Percentiles rank a stretch among this genome's conserved stretches.
Evolutionary conservation across 1,140 invertebrate genomes (phyloP).

Genomic region (Drosophila nikananu): DNA sequence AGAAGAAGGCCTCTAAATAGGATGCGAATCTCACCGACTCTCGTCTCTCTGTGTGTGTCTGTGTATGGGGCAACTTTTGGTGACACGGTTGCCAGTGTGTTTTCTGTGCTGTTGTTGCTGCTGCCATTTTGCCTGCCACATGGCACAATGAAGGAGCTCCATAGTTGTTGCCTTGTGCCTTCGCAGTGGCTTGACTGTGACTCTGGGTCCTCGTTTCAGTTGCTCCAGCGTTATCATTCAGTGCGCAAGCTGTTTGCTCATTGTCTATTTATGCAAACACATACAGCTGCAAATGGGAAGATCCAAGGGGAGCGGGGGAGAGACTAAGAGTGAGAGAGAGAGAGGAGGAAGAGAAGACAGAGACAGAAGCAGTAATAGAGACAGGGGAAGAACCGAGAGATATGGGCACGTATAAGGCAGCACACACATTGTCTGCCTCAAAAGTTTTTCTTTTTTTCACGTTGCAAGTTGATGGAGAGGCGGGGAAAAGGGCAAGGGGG

Average conservation of each 20-base stretch:
- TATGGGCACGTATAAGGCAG: slow-evolving; percentile 50
- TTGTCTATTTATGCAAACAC: slow-evolving; percentile 82
- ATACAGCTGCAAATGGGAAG: slow-evolving; percentile 46
- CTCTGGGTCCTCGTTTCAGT: slow-evolving; percentile 59
- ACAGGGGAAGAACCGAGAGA: slow-evolving; percentile 18
- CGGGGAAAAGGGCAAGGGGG: background rate
- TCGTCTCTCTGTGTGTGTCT: slow-evolving; percentile 4
- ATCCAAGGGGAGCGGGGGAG: background rate
- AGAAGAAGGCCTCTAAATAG: slow-evolving; percentile 29
- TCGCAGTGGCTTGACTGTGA: slow-evolving; percentile 34
- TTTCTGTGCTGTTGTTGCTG: slow-evolving; percentile 33
- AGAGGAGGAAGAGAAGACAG: background rate
- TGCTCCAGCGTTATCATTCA: slow-evolving; percentile 79
- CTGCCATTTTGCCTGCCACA: slow-evolving; percentile 57
- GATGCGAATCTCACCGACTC: slow-evolving; percentile 30
- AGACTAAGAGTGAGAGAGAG: background rate
- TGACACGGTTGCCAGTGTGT: slow-evolving; percentile 58
- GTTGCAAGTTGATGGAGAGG: slow-evolving; percentile 31
- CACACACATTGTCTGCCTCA: slow-evolving; percentile 51
- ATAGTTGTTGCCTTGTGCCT: slow-evolving; percentile 40
- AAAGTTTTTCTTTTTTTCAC: slow-evolving; percentile 24
- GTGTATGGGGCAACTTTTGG: slow-evolving; percentile 54
- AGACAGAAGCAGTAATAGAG: background rate
- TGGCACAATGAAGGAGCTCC: slow-evolving; percentile 51
- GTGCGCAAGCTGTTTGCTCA: slow-evolving; percentile 81